These are phyloP conservation scores for Molossus molossus DNA, from an alignment of 2,797 vertebrate species.

Conservation along the genomic window DNA sequence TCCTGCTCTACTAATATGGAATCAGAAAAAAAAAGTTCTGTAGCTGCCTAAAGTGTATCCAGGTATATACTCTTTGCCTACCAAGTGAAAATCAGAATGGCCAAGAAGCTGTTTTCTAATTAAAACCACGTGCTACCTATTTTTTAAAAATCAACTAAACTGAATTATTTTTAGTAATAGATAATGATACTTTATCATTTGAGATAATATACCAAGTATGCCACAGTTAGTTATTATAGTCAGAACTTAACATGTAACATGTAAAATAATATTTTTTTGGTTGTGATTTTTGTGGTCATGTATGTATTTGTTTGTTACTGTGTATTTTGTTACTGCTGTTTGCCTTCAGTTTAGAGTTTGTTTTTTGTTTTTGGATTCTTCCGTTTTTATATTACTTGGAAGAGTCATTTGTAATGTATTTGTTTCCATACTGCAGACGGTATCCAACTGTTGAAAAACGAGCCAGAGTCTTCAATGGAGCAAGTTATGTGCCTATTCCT, in stretches of 20 bases:
- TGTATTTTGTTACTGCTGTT: constrained; percentile 45
- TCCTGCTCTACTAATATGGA: constrained; percentile 33
- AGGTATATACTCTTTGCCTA: neutral
- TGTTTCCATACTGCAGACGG: constrained; percentile 89
- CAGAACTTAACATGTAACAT: constrained; percentile 29
- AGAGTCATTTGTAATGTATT: constrained; percentile 58
- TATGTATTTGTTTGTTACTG: constrained; percentile 60
- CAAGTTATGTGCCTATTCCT: constrained; percentile 92
- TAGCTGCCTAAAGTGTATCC: neutral
- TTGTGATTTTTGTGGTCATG: constrained; percentile 9
- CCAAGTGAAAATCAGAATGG: neutral
- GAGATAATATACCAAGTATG: constrained; percentile 13
- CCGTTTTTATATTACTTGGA: constrained; percentile 45
- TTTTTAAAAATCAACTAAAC: constrained; percentile 67
- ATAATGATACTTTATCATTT: constrained; percentile 48
- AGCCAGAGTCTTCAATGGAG: constrained; percentile 92
- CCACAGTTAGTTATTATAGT: neutral
- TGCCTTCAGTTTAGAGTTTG: neutral
- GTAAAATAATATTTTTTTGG: neutral
- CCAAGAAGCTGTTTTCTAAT: constrained; percentile 62
- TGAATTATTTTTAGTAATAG: neutral
- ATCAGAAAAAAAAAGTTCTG: neutral
- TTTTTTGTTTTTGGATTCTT: neutral
- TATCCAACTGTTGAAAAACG: constrained; percentile 96
- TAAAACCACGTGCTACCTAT: constrained; percentile 4